Percentiles rank a stretch among this genome's conserved stretches.
Evolutionary conservation across 2,113 vertebrate genomes (phyloP).

Genomic region (Cololabis saira): DNA sequence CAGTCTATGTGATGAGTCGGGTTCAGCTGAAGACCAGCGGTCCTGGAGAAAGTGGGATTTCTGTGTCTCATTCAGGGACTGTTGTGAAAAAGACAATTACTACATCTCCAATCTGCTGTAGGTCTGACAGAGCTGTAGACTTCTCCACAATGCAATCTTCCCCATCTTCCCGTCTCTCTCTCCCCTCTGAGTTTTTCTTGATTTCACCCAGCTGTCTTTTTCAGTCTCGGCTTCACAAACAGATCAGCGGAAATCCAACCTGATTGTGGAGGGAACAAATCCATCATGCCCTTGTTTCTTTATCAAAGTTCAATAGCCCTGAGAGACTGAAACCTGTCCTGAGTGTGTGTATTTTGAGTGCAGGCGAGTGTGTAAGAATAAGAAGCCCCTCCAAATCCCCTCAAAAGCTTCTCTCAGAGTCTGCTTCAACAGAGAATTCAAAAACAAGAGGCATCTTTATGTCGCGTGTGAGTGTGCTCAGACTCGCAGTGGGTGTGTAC

Average conservation of each 20-base stretch:
- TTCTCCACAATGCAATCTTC: background rate
- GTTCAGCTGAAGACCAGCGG: no score
- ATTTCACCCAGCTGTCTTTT: conserved; percentile 7
- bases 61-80: background rate
- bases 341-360: conserved; percentile 21
- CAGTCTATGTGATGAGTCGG: no score
- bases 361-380: conserved; percentile 25
- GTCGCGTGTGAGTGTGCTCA: conserved; percentile 8
- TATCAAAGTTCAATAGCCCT: conserved; percentile 47
- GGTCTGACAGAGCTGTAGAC: background rate
- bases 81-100: conserved; percentile 2
- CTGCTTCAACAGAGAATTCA: conserved; percentile 30
- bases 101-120: conserved; percentile 5
- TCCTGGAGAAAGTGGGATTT: no score
- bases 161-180: background rate
- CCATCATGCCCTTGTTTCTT: conserved; percentile 41
- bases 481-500: conserved; percentile 2
- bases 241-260: conserved; percentile 32
- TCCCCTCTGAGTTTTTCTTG: background rate
- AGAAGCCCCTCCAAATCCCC: conserved; percentile 34
- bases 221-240: conserved; percentile 41
- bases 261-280: conserved; percentile 43
- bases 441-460: conserved; percentile 50
- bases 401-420: conserved; percentile 45
- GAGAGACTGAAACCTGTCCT: conserved; percentile 45